Evolutionary conservation across 2,797 vertebrate species (phyloP), one percentile per base, ranked within the genome.

Genomic region (Hydrocynus forskahlii): DNA sequence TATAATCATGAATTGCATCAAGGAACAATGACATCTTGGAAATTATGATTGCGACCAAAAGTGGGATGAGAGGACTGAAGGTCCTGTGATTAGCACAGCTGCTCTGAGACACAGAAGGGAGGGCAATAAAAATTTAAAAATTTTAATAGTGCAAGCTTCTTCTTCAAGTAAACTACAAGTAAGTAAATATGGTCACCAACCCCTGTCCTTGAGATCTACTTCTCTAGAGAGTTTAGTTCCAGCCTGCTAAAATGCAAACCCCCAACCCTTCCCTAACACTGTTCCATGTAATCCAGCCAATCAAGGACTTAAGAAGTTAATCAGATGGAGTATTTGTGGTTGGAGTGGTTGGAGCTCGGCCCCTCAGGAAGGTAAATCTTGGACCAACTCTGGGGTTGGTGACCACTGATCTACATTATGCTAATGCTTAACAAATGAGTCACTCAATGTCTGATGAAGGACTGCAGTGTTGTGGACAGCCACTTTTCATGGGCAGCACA

Each of bases 1-100:
- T 83, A 85, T 92, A 92, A 93, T 92, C 92, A 91, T 77, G 64
- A 87, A 84, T 80, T 86, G 90, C 90, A 89, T 91, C 90, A 88
- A 85, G 90, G 83, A 84, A 76, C 80, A 76, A 69, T 75, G 62
- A 13, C 74, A 29, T 73, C 50, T 81, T 85, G 60, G 76, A 59
- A 71, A 76, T 74, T 14, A 63, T 80, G 75, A 85, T 70, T 23
- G 70, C 67, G 6, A 45, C 50, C 57, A 67, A 76, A 79, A 74
- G 74, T 23, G 64, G 76, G 70, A 84, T 40, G 62, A 67, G 76
- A 73, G 50, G 0, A 54, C 50, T 68, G 69, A 67, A 78, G 69
- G 68, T 64, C 23, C 38, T 12, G 21, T 73, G 81, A 67, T 78
- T 38, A 40, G 57, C 43, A 62, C 69, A 78, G 81, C 70, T 78